Conservation (phyloP, 2,888 invertebrate genomes). For the Lasioglossum malachurum region DNA sequence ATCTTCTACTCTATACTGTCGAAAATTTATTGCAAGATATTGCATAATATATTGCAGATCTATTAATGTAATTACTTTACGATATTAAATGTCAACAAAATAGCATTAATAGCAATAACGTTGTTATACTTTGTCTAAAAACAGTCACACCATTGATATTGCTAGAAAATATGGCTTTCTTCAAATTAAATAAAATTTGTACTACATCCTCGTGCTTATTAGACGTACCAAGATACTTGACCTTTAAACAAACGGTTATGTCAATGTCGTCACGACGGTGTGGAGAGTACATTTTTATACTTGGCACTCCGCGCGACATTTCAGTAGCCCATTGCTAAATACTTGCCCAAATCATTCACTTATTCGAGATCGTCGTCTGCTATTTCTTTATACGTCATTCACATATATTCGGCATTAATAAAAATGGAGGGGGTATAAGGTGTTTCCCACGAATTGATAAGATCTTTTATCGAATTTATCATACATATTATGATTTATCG, state of each 20-base stretch:
- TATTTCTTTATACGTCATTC: background rate
- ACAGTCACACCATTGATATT: background rate
- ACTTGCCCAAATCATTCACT: background rate
- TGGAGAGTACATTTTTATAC: background rate
- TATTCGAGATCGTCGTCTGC: background rate
- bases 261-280: slow-evolving; percentile 31
- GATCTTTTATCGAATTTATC: background rate
- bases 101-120: background rate
- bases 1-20: background rate
- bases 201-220: background rate
- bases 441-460: background rate
- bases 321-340: slow-evolving; percentile 1
- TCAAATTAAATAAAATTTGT: slow-evolving; percentile 1
- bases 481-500: background rate
- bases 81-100: background rate
- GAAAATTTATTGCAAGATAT: slow-evolving; percentile 17
- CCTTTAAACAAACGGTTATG: slow-evolving; percentile 22
- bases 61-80: background rate
- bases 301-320: background rate
- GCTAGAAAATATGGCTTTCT: background rate
- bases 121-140: background rate
- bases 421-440: background rate
- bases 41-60: slow-evolving; percentile 21
- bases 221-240: slow-evolving; percentile 3
- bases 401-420: slow-evolving; percentile 7